Conservation (phyloP, 2,113 vertebrate genomes). For the Poecile atricapillus region DNA sequence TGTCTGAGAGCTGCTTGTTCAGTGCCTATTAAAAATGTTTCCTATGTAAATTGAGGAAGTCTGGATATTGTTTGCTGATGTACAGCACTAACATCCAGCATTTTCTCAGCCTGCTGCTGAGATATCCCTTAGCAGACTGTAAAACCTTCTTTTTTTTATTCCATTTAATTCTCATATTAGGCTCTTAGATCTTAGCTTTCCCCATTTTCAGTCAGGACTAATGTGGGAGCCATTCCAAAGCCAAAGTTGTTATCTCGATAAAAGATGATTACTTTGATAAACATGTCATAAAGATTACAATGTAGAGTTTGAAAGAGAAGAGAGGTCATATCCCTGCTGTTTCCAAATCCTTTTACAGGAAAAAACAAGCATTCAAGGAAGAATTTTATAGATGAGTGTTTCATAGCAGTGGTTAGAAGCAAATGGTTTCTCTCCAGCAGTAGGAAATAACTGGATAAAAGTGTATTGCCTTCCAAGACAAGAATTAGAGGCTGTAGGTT, state of each 20-base stretch:
- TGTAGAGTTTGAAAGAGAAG: not conserved
- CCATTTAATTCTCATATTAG: not conserved
- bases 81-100: not conserved
- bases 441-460: not conserved
- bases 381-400: not conserved
- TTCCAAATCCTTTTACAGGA: not conserved
- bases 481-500: not conserved
- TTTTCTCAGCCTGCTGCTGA: not conserved
- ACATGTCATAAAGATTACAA: not conserved
- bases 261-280: slow-evolving; percentile 4
- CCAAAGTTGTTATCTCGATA: not conserved
- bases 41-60: not conserved
- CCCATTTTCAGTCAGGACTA: not conserved
- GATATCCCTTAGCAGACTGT: not conserved
- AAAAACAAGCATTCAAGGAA: not conserved
- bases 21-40: not conserved
- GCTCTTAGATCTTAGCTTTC: not conserved
- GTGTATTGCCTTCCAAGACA: not conserved
- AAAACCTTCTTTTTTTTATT: not conserved
- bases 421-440: not conserved
- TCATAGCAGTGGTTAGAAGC: not conserved
- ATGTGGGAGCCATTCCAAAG: not conserved
- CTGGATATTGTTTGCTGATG: not conserved
- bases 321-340: not conserved
- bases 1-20: not conserved